A percentile compares a stretch with the other conserved stretches of the same genome.
phyloP scores from a whole-genome alignment of 2,113 vertebrate genomes.

The Thamnophis sirtalis region DNA sequence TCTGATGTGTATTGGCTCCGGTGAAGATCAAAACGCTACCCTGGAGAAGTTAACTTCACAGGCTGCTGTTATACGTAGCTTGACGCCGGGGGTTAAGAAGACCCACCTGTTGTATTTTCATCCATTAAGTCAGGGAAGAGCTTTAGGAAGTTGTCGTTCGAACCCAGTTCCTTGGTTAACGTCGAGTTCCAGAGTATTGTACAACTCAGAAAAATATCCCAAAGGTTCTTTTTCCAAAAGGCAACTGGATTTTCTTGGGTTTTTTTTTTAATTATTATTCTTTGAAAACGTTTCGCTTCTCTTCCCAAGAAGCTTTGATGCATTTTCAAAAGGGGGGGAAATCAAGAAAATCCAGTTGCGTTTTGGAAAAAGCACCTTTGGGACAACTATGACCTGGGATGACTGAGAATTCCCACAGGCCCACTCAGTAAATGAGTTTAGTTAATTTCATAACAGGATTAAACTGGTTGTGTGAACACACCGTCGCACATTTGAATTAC shows the following conservation, averaged over 20 bases:
- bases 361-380: not conserved
- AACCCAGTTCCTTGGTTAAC: not conserved
- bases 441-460: not conserved
- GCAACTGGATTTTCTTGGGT: not conserved
- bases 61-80: not conserved
- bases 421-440: not conserved
- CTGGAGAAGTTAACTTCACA: not conserved
- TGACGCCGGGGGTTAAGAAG: not conserved
- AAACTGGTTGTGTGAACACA: not conserved
- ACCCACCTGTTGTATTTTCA: not conserved
- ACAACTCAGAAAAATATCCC: not conserved
- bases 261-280: not conserved
- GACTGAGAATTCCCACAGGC: not conserved
- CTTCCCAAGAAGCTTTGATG: not conserved
- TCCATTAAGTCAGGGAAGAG: not conserved
- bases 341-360: not conserved
- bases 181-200: not conserved
- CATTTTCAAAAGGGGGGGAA: not conserved
- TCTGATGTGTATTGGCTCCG: not conserved
- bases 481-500: not conserved
- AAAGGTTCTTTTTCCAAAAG: not conserved
- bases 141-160: not conserved
- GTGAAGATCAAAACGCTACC: not conserved
- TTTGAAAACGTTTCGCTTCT: not conserved
- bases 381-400: not conserved